Evolutionary conservation across 2,797 vertebrate species (phyloP).

Genomic region (Monodelphis domestica): DNA sequence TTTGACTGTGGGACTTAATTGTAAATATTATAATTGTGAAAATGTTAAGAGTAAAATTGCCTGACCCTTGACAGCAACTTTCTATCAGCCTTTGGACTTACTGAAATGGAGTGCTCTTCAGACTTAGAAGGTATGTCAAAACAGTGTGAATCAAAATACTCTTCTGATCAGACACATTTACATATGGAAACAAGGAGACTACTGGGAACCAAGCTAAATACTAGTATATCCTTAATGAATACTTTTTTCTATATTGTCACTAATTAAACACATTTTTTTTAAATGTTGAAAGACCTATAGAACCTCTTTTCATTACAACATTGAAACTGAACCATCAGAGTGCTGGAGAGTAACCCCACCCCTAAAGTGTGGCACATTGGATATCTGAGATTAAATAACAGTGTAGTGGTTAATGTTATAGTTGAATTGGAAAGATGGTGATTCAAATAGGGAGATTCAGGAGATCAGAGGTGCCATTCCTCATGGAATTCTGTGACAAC

Average conservation of each 20-base stretch:
- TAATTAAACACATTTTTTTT: background rate
- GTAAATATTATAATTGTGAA: no score
- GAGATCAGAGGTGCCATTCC: background rate
- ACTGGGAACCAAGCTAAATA: no score
- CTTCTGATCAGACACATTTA: no score
- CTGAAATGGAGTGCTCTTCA: no score
- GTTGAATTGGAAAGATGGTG: background rate
- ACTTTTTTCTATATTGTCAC: background rate
- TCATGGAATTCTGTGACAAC: background rate
- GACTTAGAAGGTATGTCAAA: no score
- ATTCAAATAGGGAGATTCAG: background rate
- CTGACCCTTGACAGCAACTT: no score
- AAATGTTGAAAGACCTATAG: background rate
- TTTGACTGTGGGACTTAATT: no score
- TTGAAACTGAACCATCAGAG: background rate
- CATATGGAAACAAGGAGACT: no score
- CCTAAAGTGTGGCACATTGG: background rate
- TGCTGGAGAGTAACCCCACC: background rate
- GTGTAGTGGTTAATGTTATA: background rate
- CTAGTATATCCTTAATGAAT: no score
- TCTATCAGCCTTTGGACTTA: no score
- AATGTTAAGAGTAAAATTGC: no score
- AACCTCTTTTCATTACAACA: background rate
- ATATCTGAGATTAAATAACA: rapidly evolving
- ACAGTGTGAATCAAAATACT: no score